Evolutionary conservation across 2,888 invertebrate genomes (phyloP), one percentile per base, ranked within the genome.

Genomic region (Tholera decimalis): DNA sequence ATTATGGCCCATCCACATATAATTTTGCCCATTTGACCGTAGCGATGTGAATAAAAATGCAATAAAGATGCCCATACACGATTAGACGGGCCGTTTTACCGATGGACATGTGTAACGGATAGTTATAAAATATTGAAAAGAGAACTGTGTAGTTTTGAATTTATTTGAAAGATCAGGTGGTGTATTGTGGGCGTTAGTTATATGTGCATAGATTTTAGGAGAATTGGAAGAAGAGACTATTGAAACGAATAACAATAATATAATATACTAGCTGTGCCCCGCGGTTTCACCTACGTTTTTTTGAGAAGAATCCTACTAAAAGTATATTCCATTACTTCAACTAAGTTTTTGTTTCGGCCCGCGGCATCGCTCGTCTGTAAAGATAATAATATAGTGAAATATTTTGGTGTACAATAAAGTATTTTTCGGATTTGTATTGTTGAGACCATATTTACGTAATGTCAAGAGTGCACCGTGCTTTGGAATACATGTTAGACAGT

Each of bases 11-110:
- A 72, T 65, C 62, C 49, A 62, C 49, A 35, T 57, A 73, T 73
- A 47, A 61, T 55, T 78, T 64, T 69, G 64, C 55, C 74, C 71
- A 64, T 67, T 75, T 53, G 66, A 57, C 71, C 65, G 58, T 22
- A 46, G 22, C 56, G 37, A 47, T 51, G 53, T 71, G 68, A 71
- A 78, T 81, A 71, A 72, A 80, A 71, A 71, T 59, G 71, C 71
- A 51, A 71, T 67, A 71, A 71, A 74, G 55, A 65, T 59, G n/a
- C 35, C 79, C 74, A 62, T 77, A 61, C 65, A 41, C 41, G 74
- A 71, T 47, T 9, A 55, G 53, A 46, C 39, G 33, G 46, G 43
- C 22, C 30, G 49, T 37, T 61, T 49, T 24, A 67, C 26, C 46
- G 41, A 64, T 53, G 26, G 61, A 39, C 46, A 50, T 64, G 37